Evolutionary conservation across 1,140 invertebrate species (phyloP), one percentile per base, ranked within the genome.

Genomic region (Sminthurinus signatus): DNA sequence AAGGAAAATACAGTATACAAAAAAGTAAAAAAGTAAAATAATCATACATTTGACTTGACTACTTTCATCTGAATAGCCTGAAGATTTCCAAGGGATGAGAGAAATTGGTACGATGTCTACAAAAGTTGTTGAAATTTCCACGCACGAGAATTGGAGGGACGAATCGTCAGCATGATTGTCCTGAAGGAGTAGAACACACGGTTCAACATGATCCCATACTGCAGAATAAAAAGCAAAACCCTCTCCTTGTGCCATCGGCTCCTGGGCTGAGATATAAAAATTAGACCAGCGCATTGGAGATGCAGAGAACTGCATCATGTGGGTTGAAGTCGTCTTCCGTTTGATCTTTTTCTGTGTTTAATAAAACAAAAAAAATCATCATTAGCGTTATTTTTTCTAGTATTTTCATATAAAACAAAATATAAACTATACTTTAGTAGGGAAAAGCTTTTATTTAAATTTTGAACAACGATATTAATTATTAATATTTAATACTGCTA

Each of bases 181-280:
- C 55, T 71, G 63, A 5, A 71, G n/a, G 10, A 71, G 36, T 17
- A 71, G 57, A 39, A 64, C 46, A 46, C 66, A 68, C 19, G 60
- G 54, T 31, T 63, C 58, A 44, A 64, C 64, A n/a, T n/a, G n/a
- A 62, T 71, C 60, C 60, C 63, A 64, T 15, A 66, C 44, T 0
- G 70, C 70, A 36, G 65, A 60, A 44, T 68, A 71, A 46, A 68
- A 66, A 46, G 48, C 65, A 50, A 61, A 71, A 2, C 66, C 64
- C 28, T 64, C 55, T 54, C 70, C 70, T 10, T 52, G 15, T 21
- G 46, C 39, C 36, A 68, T 58, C 1, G 67, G 54, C 42, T 61
- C 60, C 10, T 52, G 27, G 19, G 64, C 60, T 19, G 65, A 46
- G 17, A 71, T 39, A 25, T 65, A 60, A 43, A 71, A 71, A 15